Conservation (phyloP, 2,888 invertebrate species). For the Anagyrus pseudococci region DNA sequence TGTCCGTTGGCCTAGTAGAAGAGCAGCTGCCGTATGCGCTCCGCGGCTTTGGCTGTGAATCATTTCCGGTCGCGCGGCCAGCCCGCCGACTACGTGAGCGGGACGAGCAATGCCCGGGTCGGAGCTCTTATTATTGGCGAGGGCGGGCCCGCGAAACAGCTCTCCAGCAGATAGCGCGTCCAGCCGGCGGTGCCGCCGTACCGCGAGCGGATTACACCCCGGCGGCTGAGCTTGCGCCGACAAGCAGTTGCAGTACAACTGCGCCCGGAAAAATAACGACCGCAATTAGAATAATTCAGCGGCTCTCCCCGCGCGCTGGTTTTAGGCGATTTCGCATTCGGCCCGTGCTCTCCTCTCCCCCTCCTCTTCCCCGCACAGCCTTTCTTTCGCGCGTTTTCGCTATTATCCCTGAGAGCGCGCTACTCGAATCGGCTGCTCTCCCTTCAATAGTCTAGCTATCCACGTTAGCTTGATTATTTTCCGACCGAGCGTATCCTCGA, state of each 20-base stretch:
- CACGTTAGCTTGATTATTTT: too few species aligned
- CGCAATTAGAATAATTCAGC: constrained; percentile 9
- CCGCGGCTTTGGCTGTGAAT: constrained; percentile 30
- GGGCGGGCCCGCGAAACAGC: constrained; percentile 10
- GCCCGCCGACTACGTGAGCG: constrained; percentile 34
- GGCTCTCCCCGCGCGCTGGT: not conserved
- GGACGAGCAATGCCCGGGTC: constrained; percentile 22
- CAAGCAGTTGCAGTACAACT: too few species aligned
- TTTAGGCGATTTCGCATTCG: constrained; percentile 1
- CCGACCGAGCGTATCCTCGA: too few species aligned
- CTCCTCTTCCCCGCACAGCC: too few species aligned
- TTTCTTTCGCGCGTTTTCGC: too few species aligned
- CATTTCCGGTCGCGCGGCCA: constrained; percentile 31
- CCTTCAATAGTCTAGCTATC: too few species aligned
- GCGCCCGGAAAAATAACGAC: constrained; percentile 14
- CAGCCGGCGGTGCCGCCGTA: not conserved
- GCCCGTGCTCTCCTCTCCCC: not conserved
- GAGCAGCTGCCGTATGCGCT: constrained; percentile 17
- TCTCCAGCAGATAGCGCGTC: not conserved
- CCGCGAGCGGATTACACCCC: too few species aligned
- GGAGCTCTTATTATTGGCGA: constrained; percentile 23
- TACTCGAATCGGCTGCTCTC: too few species aligned
- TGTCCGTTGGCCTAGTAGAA: too few species aligned
- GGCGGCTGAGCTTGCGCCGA: too few species aligned
- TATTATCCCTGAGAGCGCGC: too few species aligned